Evolutionary conservation across 2,797 vertebrate species (phyloP), one percentile per base, ranked within the genome.

Genomic region (Notamacropus eugenii): DNA sequence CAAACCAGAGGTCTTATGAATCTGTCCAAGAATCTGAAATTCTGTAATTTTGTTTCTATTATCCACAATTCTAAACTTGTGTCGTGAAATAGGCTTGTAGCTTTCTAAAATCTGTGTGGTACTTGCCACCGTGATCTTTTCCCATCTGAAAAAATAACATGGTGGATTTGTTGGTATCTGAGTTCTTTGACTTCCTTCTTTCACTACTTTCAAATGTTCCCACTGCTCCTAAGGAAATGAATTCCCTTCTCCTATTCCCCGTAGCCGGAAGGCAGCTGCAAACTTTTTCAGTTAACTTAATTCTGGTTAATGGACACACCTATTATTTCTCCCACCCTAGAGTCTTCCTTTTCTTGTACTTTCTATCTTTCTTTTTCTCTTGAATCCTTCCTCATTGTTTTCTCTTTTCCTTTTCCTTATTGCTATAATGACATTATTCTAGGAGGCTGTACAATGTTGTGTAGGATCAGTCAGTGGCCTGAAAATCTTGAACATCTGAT

Each of bases 351-450:
- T 27, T 22, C 27, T 59, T 29, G 3, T 40, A 90, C 56, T 54
- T 54, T 24, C 29, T 52, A 28, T 40, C 27, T 34, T 5, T 5
- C 34, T 16, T 54, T 54, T 46, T 40, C 24, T 9, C 19, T 46
- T 24, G 3, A 10, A 24, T 50, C 0, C 5, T 22, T 13, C 50
- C 22, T 55, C 11, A 50, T n/a, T 10, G 40, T 28, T 13, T 19
- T 19, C 11, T 13, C 14, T 19, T 3, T 10, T 1, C 0, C 24
- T 1, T 11, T 28, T 5, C 22, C 22, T n/a, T 28, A 5, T n/a
- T 27, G 27, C 2, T 6, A 0, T 40, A 0, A 4, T 16, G 46
- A 5, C 22, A 4, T 87, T 46, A 50, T 50, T 50, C 9, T 50
- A 87, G 40, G 2, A 87, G 74, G 3, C 24, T 27, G 6, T 8